Conservation (phyloP, 2,888 invertebrate species). For the Temnothorax rugatulus region DNA sequence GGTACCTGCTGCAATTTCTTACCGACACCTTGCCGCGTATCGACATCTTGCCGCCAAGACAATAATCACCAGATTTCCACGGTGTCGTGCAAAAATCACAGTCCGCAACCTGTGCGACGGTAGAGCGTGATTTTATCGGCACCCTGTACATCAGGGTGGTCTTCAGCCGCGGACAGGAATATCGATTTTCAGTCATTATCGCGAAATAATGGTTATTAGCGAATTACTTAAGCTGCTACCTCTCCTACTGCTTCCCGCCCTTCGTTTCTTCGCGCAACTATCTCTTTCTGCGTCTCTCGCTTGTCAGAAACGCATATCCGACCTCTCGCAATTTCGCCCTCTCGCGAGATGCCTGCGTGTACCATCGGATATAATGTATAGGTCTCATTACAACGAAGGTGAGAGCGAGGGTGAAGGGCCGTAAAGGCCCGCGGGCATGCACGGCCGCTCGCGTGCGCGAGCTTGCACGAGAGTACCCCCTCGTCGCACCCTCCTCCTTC, state of each 20-base stretch:
- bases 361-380: slow-evolving; percentile 42
- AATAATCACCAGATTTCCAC: background rate
- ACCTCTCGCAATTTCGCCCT: slow-evolving; percentile 24
- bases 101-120: background rate
- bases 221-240: slow-evolving; percentile 60
- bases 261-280: background rate
- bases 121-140: slow-evolving; percentile 41
- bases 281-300: background rate
- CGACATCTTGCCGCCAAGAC: background rate
- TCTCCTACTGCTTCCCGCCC: slow-evolving; percentile 17
- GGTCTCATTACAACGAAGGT: slow-evolving; percentile 52
- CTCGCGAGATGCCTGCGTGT: slow-evolving; percentile 10
- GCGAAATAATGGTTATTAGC: slow-evolving; percentile 52
- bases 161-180: background rate
- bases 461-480: slow-evolving; percentile 19
- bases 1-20: slow-evolving; percentile 37
- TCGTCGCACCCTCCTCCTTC: background rate
- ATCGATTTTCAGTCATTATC: slow-evolving; percentile 48
- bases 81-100: background rate
- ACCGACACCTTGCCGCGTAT: slow-evolving; percentile 36
- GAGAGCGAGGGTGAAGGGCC: background rate
- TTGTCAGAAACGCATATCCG: background rate
- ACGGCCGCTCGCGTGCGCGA: slow-evolving; percentile 51
- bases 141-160: background rate
- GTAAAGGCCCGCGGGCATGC: slow-evolving; percentile 13